A percentile compares a stretch with the other conserved stretches of the same genome.
These are phyloP conservation scores for Drosophila nikananu DNA, from an alignment of 1,140 invertebrate genomes.

Conservation along the genomic window DNA sequence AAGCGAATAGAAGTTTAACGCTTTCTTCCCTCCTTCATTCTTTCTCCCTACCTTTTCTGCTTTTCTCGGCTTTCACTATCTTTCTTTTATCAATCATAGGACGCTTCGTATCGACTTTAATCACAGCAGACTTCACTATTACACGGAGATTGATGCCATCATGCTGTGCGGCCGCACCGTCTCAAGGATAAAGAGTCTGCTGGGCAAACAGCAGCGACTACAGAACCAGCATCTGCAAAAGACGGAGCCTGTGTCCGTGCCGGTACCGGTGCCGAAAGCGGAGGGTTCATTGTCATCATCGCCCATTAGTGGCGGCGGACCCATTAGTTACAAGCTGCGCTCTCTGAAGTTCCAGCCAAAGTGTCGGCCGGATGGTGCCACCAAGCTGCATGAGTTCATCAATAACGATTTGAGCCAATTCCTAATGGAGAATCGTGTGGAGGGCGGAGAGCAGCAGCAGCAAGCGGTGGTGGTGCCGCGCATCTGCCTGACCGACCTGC, in stretches of 20 bases:
- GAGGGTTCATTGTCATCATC: background rate
- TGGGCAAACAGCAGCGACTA: conserved; percentile 36
- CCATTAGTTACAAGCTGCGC: conserved; percentile 77
- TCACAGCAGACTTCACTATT: conserved; percentile 92
- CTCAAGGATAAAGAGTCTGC: conserved; percentile 43
- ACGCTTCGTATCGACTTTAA: conserved; percentile 93
- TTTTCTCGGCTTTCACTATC: no score
- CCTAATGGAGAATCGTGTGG: conserved; percentile 45
- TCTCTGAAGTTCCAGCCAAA: conserved; percentile 75
- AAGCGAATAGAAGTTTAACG: no score
- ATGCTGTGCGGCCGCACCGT: conserved; percentile 88
- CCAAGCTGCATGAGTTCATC: conserved; percentile 75
- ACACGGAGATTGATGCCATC: conserved; percentile 95
- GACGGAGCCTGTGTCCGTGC: background rate
- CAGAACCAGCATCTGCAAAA: conserved; percentile 36
- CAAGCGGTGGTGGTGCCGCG: background rate
- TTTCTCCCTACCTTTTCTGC: no score
- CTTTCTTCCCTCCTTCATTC: no score
- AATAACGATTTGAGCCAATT: conserved; percentile 85
- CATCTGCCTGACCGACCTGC: conserved; percentile 64
- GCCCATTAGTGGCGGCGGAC: conserved; percentile 38
- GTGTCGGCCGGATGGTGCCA: conserved; percentile 53
- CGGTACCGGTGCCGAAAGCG: background rate
- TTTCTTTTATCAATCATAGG: conserved; percentile 79
- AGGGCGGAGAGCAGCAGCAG: conserved; percentile 1